Percentiles rank a stretch among this genome's conserved stretches.
Evolutionary conservation across 2,113 vertebrate species (phyloP).

Genomic region (Oreochromis tanganicae): DNA sequence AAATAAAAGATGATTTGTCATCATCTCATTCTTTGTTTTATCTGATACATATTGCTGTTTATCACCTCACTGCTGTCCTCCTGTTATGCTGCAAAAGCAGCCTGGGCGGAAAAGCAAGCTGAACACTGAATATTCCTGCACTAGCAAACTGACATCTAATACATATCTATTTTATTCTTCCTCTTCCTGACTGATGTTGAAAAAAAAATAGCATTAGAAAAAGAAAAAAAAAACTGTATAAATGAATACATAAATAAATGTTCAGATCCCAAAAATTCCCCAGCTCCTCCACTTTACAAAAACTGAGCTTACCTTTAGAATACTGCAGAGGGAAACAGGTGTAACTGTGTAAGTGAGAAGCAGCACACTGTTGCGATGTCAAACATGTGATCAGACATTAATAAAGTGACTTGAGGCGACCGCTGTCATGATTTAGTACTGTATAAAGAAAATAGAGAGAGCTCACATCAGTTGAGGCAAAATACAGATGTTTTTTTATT

Average conservation of each 20-base stretch:
- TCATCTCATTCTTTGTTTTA: too few relatives aligned
- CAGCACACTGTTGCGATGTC: not conserved
- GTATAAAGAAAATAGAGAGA: too few relatives aligned
- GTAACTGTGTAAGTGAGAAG: not conserved
- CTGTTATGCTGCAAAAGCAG: not conserved
- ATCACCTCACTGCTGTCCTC: not conserved
- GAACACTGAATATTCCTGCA: not conserved
- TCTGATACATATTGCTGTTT: too few relatives aligned
- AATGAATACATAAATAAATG: not conserved
- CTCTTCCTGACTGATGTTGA: not conserved
- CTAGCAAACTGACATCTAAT: not conserved
- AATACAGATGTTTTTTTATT: not conserved
- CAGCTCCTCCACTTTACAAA: too few relatives aligned
- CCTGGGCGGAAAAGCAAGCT: not conserved
- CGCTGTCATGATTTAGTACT: too few relatives aligned
- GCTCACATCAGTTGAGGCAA: not conserved
- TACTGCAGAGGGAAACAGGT: not conserved
- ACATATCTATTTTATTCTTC: not conserved
- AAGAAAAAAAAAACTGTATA: not conserved
- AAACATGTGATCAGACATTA: too few relatives aligned
- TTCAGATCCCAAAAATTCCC: not conserved
- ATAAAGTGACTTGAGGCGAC: too few relatives aligned
- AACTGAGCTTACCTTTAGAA: not conserved
- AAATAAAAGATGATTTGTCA: too few relatives aligned
- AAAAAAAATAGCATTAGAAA: not conserved